Base-by-base conservation (phyloP, 2,113 vertebrate genomes). In the Eudyptes chrysolophus region DNA sequence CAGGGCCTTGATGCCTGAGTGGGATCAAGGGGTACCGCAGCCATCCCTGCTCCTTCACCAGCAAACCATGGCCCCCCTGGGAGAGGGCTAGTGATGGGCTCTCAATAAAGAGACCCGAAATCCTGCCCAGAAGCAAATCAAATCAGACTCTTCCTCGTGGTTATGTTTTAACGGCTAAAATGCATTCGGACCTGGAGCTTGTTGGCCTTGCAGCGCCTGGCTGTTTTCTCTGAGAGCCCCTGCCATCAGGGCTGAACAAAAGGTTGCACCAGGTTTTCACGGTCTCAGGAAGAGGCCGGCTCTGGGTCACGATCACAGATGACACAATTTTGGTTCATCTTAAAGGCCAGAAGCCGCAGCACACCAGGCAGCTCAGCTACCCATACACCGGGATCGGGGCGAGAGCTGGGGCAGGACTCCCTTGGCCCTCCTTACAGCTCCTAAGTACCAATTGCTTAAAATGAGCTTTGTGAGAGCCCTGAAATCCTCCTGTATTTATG, bases 351-450 rank as follows among this genome's bases (percentile, higher is more conserved):
- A 44, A 85, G 42, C 75, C 44, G 66, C 48, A 82, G 82, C 88
- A 82, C 29, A 68, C 34, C 65, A 60, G 65, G 74, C 78, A 87
- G 90, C 74, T 76, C 2, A 0, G 58, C 78, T 32, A 22, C 48
- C 7, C 0, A 3, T n/a, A 40, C 6, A 2, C 49, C 2, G 5
- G 70, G 52, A 7, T 5, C 0, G 3, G 42, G 64, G n/a, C 1
- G 2, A 81, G 60, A 87, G 55, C 46, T 2, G 3, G 51, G 71
- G 16, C 80, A 77, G 80, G 48, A 22, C 29, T 68, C 64, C 38
- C 48, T 71, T 0, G 22, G 44, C 24, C 34, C 27, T 79, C 44
- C 77, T 55, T 4, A 36, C 29, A 75, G 69, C 74, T 93, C 57
- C 77, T 30, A 60, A 68, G 66, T 10, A 82, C 48, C 81, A 62